Percentiles rank a stretch among this genome's conserved stretches.
Evolutionary conservation across 2,113 vertebrate species (phyloP).

Genomic region (Channa argus): DNA sequence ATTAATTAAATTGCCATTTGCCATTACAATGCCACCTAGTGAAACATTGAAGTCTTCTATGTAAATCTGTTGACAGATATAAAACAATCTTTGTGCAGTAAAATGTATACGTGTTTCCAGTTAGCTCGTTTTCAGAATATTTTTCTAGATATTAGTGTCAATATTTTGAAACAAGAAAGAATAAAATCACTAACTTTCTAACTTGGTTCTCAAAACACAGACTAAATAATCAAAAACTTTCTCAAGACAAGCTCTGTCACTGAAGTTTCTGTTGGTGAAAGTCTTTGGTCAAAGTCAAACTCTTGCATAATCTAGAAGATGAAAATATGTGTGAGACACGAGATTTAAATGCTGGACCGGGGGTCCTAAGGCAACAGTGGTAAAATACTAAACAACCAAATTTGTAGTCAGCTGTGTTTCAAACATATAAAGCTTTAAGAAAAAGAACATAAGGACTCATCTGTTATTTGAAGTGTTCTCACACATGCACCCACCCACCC

Average conservation of each 20-base stretch:
- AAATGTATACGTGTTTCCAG: too few species aligned
- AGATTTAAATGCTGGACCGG: background rate
- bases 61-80: too few species aligned
- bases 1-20: background rate
- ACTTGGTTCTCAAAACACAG: too few species aligned
- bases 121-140: too few species aligned
- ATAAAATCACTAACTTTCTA: too few species aligned
- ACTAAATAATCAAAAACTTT: background rate
- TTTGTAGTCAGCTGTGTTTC: conserved; percentile 2
- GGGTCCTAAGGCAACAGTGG: background rate
- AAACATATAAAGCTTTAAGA: background rate
- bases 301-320: background rate
- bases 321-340: background rate
- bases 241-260: background rate
- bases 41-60: background rate
- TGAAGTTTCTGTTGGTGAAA: background rate
- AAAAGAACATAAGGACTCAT: background rate
- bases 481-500: background rate
- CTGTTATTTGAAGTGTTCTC: background rate
- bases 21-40: background rate
- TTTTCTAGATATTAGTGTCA: too few species aligned
- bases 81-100: too few species aligned
- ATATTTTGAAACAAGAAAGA: too few species aligned
- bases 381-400: background rate
- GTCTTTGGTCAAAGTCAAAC: conserved; percentile 7